Evolutionary conservation across 1,140 invertebrate genomes (phyloP).

Genomic region (Zaprionus vittiger): DNA sequence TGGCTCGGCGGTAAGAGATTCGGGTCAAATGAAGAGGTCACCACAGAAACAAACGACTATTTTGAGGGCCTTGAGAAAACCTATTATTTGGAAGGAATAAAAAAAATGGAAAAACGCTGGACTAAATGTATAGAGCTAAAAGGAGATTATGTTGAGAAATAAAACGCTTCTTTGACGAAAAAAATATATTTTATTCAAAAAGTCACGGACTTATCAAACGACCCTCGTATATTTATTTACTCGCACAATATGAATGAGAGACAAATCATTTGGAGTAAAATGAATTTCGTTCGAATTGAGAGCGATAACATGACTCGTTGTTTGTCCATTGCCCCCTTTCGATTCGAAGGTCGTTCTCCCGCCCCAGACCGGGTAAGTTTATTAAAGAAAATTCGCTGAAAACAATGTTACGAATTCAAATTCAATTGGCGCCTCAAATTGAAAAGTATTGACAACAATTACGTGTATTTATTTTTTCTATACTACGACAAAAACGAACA

Average conservation of each 20-base stretch:
- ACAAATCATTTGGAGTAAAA: constrained; percentile 12
- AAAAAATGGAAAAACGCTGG: too few species aligned
- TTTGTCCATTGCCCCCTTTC: constrained; percentile 45
- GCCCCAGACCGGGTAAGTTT: constrained; percentile 39
- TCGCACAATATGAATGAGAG: constrained; percentile 5
- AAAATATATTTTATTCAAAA: too few species aligned
- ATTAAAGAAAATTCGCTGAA: constrained; percentile 43
- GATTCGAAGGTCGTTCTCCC: constrained; percentile 55
- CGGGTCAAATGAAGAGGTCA: too few species aligned
- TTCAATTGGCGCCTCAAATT: constrained; percentile 60
- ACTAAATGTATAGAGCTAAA: too few species aligned
- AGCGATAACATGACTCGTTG: constrained; percentile 31
- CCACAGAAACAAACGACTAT: too few species aligned
- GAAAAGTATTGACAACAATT: constrained; percentile 63
- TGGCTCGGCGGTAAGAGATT: too few species aligned
- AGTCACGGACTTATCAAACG: too few species aligned
- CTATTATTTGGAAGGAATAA: too few species aligned
- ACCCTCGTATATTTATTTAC: constrained; percentile 15
- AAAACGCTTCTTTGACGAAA: too few species aligned
- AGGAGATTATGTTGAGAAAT: too few species aligned
- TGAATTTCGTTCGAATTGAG: constrained; percentile 30
- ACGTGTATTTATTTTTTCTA: constrained; percentile 26
- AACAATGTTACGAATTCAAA: constrained; percentile 50
- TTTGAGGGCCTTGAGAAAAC: too few species aligned
- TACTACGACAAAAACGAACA: constrained; percentile 33